Conservation (phyloP, 2,797 vertebrate species). For the Florisuga fusca region DNA sequence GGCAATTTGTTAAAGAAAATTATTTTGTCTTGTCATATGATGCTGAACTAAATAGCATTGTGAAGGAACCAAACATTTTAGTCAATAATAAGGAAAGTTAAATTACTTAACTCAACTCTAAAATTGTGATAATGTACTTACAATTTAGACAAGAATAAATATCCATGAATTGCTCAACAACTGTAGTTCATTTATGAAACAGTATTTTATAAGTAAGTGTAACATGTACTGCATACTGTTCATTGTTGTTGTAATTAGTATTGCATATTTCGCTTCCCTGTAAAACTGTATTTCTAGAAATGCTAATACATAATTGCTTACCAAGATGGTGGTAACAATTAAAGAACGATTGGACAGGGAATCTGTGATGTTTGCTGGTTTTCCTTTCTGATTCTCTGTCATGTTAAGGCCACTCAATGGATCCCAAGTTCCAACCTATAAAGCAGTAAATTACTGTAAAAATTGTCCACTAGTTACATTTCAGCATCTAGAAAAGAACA, state of each 20-base stretch:
- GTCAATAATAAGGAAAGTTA: not conserved
- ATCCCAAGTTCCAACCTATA: constrained; percentile 97
- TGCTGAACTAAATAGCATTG: not conserved
- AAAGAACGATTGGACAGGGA: constrained; percentile 95
- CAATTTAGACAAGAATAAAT: constrained; percentile 36
- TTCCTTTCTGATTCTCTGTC: constrained; percentile 96
- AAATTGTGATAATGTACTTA: constrained; percentile 10
- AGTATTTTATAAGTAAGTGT: constrained; percentile 38
- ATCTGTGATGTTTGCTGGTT: constrained; percentile 93
- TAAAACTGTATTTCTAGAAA: constrained; percentile 13
- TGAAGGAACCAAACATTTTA: constrained; percentile 9
- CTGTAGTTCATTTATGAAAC: not conserved
- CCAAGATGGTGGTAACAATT: constrained; percentile 95
- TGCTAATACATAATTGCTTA: constrained; percentile 73
- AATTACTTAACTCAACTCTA: constrained; percentile 14
- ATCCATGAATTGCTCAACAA: constrained; percentile 1
- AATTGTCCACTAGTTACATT: constrained; percentile 15
- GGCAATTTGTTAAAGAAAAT: not conserved
- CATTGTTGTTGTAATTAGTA: not conserved
- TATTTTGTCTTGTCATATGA: not conserved
- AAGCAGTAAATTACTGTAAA: constrained; percentile 62
- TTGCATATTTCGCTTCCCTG: not conserved
- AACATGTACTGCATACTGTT: not conserved
- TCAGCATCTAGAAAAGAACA: not conserved
- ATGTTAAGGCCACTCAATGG: constrained; percentile 95